phyloP scores from a whole-genome alignment of 2,888 invertebrate species.

The Thereva nobilitata region DNA sequence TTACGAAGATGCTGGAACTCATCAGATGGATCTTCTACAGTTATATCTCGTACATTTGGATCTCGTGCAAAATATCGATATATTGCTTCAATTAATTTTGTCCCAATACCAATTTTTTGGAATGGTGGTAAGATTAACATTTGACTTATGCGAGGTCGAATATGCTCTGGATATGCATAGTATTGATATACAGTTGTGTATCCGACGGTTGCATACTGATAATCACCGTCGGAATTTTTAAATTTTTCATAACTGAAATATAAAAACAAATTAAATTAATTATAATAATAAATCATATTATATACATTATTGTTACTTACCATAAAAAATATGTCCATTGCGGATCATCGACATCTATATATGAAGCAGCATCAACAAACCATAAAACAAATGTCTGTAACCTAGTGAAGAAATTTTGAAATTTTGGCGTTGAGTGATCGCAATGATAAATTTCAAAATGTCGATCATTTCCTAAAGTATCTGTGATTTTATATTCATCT shows the following conservation, averaged over 20 bases:
- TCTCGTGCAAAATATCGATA: slow-evolving; percentile 62
- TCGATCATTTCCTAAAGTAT: slow-evolving; percentile 49
- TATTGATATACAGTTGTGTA: slow-evolving; percentile 93
- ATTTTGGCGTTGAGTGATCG: slow-evolving; percentile 71
- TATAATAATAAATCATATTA: slow-evolving; percentile 35
- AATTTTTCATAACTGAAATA: slow-evolving; percentile 72
- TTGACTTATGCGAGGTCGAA: slow-evolving; percentile 90
- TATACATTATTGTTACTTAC: too few relatives aligned
- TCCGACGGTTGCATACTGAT: slow-evolving; percentile 77
- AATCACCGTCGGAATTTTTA: slow-evolving; percentile 62
- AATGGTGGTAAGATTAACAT: slow-evolving; percentile 91
- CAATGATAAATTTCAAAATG: slow-evolving; percentile 81
- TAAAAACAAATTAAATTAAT: neutral
- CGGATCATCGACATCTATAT: slow-evolving; percentile 89
- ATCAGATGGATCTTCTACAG: slow-evolving; percentile 93
- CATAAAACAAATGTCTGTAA: slow-evolving; percentile 91
- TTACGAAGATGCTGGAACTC: slow-evolving; percentile 89
- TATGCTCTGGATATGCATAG: slow-evolving; percentile 87
- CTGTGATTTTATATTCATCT: slow-evolving; percentile 62
- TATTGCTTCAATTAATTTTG: slow-evolving; percentile 67
- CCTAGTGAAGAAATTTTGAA: slow-evolving; percentile 77
- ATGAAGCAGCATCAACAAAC: slow-evolving; percentile 96
- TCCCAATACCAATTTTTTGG: slow-evolving; percentile 83
- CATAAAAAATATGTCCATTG: slow-evolving; percentile 88
- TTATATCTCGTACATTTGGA: slow-evolving; percentile 64